Conservation (phyloP, 1,140 invertebrate species). For the Pinna nobilis region DNA sequence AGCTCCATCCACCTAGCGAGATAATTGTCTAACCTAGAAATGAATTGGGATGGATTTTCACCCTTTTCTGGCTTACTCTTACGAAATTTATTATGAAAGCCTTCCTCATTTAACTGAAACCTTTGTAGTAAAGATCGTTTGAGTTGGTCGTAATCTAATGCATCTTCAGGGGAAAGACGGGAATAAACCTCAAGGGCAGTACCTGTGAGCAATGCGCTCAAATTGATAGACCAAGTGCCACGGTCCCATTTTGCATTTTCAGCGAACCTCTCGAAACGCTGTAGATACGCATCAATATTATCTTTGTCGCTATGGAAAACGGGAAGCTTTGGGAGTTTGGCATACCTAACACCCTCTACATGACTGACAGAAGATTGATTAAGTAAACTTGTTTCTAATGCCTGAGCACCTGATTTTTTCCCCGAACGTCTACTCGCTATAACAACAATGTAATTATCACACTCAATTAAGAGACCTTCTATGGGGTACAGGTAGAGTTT, state of each 20-base stretch:
- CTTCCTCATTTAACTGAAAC: constrained; percentile 4
- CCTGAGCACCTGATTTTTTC: too few relatives aligned
- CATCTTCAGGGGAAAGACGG: constrained; percentile 6
- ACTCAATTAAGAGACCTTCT: too few relatives aligned
- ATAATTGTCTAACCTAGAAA: constrained; percentile 7
- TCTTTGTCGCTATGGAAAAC: too few relatives aligned
- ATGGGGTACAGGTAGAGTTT: too few relatives aligned
- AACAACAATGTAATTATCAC: too few relatives aligned
- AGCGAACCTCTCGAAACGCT: constrained; percentile 15
- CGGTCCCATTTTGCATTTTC: constrained; percentile 15
- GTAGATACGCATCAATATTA: too few relatives aligned
- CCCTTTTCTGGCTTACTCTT: constrained; percentile 21
- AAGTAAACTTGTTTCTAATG: too few relatives aligned
- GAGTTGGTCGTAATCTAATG: constrained; percentile 21
- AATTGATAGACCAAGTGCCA: constrained; percentile 14
- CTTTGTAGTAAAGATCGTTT: constrained; percentile 19
- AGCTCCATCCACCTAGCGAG: too few relatives aligned
- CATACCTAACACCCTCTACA: too few relatives aligned
- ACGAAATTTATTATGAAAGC: constrained; percentile 7
- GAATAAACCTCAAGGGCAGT: constrained; percentile 17
- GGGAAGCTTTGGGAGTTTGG: too few relatives aligned
- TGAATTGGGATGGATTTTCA: constrained; percentile 14
- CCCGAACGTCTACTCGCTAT: too few relatives aligned
- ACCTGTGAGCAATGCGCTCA: constrained; percentile 6
- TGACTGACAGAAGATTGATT: too few relatives aligned